Conservation (phyloP, 1,140 invertebrate species). For the Zelostemma sp. region DNA sequence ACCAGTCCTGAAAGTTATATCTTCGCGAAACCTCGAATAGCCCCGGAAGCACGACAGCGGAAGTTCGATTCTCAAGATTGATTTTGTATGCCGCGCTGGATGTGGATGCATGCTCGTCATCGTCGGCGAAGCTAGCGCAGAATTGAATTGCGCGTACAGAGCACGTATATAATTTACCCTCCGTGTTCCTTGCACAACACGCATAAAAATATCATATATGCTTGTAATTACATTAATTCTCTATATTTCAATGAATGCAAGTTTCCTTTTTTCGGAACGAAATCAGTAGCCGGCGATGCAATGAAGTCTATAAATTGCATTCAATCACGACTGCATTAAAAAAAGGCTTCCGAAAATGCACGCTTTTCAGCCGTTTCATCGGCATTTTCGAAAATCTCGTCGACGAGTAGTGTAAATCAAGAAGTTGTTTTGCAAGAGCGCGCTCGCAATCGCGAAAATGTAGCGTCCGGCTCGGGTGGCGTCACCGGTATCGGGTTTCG, state of each 20-base stretch:
- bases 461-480: slow-evolving; percentile 26
- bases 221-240: slow-evolving; percentile 13
- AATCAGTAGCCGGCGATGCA: too few relatives aligned
- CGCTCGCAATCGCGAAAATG: slow-evolving; percentile 47
- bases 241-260: neutral
- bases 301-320: too few relatives aligned
- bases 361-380: too few relatives aligned
- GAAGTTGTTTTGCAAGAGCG: slow-evolving; percentile 12
- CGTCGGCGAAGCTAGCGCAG: slow-evolving; percentile 48
- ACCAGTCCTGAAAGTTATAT: too few relatives aligned
- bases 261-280: neutral
- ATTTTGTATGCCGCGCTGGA: slow-evolving; percentile 59
- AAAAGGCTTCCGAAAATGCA: too few relatives aligned
- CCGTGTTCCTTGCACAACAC: slow-evolving; percentile 17
- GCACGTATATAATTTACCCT: slow-evolving; percentile 46
- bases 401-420: neutral
- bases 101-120: slow-evolving; percentile 54
- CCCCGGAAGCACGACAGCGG: slow-evolving; percentile 56
- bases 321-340: too few relatives aligned
- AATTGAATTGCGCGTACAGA: slow-evolving; percentile 49
- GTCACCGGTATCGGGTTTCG: slow-evolving; percentile 49
- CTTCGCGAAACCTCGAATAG: slow-evolving; percentile 1
- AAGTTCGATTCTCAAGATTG: slow-evolving; percentile 64
- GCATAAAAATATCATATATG: slow-evolving; percentile 35
- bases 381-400: too few relatives aligned